A percentile compares a stretch with the other conserved stretches of the same genome.
phyloP scores from a whole-genome alignment of 1,140 invertebrate genomes.

The Cyclargus thomasi region DNA sequence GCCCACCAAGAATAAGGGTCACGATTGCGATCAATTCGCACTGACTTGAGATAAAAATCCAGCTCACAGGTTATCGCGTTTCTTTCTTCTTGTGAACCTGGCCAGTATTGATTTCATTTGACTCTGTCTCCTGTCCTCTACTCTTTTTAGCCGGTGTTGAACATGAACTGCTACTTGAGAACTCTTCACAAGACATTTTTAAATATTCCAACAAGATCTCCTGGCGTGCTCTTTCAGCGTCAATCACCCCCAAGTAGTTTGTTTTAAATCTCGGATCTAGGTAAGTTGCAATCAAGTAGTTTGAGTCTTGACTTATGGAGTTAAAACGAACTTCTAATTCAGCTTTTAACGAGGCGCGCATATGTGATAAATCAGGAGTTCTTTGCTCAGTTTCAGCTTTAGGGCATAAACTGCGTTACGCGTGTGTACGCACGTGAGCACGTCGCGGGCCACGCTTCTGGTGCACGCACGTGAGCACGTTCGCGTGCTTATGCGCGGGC shows the following conservation, averaged over 20 bases:
- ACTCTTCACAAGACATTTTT: constrained; percentile 15
- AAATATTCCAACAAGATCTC: constrained; percentile 19
- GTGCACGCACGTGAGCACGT: constrained; percentile 22
- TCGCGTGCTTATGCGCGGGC: constrained; percentile 19
- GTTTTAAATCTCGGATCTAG: constrained; percentile 18
- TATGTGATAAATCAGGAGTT: constrained; percentile 17
- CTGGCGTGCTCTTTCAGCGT: constrained; percentile 22
- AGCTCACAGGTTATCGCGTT: constrained; percentile 33
- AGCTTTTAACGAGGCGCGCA: constrained; percentile 18
- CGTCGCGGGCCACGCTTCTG: constrained; percentile 22
- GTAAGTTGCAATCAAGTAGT: constrained; percentile 18
- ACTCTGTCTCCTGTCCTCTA: too few species aligned
- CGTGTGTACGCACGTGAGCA: constrained; percentile 21
- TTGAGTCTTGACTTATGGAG: constrained; percentile 14
- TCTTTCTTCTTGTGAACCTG: too few species aligned
- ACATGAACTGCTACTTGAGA: constrained; percentile 15
- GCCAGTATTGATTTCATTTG: too few species aligned
- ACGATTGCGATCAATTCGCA: constrained; percentile 24
- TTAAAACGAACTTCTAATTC: constrained; percentile 17
- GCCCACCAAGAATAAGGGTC: constrained; percentile 35
- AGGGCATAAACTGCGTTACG: constrained; percentile 23
- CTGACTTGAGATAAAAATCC: constrained; percentile 25
- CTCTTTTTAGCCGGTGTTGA: too few species aligned
- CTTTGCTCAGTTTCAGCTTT: constrained; percentile 20
- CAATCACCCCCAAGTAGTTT: constrained; percentile 19